These are phyloP conservation scores for Stercorarius parasiticus DNA, from an alignment of 2,113 vertebrate species.

Conservation along the genomic window DNA sequence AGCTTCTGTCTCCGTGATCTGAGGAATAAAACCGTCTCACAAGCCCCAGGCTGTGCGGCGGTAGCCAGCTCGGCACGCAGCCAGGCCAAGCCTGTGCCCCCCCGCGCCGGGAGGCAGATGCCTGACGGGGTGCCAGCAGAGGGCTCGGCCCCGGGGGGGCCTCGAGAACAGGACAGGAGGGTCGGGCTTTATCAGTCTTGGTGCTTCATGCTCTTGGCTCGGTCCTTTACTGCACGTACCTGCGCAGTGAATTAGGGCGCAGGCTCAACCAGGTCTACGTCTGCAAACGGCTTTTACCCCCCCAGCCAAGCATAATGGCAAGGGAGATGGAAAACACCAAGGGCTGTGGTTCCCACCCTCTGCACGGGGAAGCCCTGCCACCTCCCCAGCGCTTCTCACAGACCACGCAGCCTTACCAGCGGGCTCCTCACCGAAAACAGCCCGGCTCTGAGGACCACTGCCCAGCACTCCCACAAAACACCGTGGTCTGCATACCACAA, in stretches of 20 bases:
- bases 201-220: neutral
- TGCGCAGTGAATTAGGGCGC: neutral
- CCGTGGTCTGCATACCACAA: rapidly evolving
- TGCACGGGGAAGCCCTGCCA: rapidly evolving
- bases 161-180: rapidly evolving
- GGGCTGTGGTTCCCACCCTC: neutral
- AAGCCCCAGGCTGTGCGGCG: rapidly evolving
- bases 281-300: no score
- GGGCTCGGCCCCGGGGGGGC: rapidly evolving
- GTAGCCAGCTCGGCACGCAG: neutral
- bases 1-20: rapidly evolving
- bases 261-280: neutral
- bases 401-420: neutral
- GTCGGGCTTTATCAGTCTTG: rapidly evolving
- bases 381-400: neutral
- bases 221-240: rapidly evolving
- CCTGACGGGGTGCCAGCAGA: rapidly evolving
- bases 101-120: rapidly evolving
- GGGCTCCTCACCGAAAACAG: neutral
- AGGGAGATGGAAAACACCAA: neutral
- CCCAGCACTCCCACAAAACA: neutral
- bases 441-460: neutral
- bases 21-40: neutral
- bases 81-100: rapidly evolving
- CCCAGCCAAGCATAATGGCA: rapidly evolving